Evolutionary conservation across 2,113 vertebrate species (phyloP).

Genomic region (Cathartes aura): DNA sequence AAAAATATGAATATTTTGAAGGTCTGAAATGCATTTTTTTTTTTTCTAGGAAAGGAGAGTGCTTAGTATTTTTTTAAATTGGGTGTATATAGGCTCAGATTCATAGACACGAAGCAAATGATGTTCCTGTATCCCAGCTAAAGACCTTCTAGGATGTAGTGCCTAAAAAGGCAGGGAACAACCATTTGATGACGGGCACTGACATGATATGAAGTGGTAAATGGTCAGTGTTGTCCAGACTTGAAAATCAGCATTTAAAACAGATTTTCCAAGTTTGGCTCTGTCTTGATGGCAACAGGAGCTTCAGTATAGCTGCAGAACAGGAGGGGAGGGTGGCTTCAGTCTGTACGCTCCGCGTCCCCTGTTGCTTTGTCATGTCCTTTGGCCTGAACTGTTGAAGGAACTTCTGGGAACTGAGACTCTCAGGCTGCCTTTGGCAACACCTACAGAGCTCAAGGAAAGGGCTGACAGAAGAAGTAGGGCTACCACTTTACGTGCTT

Average conservation of each 20-base stretch:
- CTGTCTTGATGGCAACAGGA: neutral
- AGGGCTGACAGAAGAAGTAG: neutral
- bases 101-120: neutral
- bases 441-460: neutral
- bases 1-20: neutral
- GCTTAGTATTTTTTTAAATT: neutral
- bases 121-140: neutral
- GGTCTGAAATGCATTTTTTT: neutral
- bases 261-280: neutral
- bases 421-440: neutral
- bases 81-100: neutral
- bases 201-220: neutral
- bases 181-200: neutral
- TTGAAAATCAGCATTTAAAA: neutral
- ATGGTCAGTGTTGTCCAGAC: neutral
- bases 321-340: neutral
- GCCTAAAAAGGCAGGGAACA: neutral
- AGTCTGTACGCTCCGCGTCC: neutral
- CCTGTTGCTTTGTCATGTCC: neutral
- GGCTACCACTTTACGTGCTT: neutral
- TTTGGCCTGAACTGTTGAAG: neutral
- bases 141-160: neutral
- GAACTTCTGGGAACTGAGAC: neutral
- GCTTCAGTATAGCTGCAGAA: neutral
- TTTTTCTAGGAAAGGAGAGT: neutral